A percentile compares a stretch with the other conserved stretches of the same genome.
These are phyloP conservation scores for Anthoscopus minutus DNA, from an alignment of 2,113 vertebrate genomes.

Conservation along the genomic window DNA sequence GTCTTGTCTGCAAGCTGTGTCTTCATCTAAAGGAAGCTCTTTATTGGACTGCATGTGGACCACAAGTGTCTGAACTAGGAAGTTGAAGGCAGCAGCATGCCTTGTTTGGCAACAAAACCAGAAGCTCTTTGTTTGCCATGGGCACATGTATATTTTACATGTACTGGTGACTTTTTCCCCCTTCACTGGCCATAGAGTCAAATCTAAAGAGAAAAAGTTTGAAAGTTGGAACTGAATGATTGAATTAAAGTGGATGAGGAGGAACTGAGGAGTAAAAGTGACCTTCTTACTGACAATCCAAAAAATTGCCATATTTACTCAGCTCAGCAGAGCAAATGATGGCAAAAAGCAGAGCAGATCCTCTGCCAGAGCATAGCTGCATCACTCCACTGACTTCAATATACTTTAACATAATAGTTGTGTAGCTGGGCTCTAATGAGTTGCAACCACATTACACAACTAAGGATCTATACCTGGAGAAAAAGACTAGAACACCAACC, in stretches of 20 bases:
- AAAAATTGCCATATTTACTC: conserved; percentile 31
- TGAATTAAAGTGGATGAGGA: neutral
- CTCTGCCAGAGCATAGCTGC: neutral
- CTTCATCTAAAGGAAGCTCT: neutral
- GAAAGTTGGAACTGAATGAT: neutral
- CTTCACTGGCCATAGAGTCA: neutral
- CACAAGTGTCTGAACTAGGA: neutral
- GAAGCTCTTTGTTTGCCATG: neutral
- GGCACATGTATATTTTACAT: neutral
- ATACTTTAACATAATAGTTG: neutral
- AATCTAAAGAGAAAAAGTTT: neutral
- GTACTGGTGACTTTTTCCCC: accelerated
- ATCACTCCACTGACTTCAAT: conserved; percentile 25
- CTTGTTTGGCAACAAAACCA: neutral
- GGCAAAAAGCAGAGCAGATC: conserved; percentile 3
- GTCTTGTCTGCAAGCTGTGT: neutral
- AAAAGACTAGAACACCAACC: neutral
- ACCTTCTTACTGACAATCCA: conserved; percentile 2
- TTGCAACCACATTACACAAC: neutral
- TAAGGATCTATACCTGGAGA: neutral
- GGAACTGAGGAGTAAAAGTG: conserved; percentile 30
- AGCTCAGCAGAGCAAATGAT: conserved; percentile 51
- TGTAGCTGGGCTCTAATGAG: neutral
- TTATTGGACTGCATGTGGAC: neutral
- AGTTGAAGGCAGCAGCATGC: neutral